These are phyloP conservation scores for Nerophis ophidion DNA, from an alignment of 2,113 vertebrate genomes.

Conservation along the genomic window DNA sequence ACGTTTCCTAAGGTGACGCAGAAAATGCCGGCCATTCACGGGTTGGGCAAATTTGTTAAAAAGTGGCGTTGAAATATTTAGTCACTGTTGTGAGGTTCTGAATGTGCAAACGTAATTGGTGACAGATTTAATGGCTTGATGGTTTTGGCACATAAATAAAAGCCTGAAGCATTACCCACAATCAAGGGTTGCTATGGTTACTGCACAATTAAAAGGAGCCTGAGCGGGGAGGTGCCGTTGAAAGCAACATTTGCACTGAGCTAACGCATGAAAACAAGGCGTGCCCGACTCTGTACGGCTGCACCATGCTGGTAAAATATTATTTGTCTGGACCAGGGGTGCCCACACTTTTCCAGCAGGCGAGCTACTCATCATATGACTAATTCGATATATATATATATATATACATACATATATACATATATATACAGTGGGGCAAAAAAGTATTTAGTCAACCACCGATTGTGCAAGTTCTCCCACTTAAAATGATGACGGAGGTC, in stretches of 20 bases:
- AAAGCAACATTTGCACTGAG: slow-evolving; percentile 62
- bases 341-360: no score
- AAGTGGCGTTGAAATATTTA: neutral
- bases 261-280: slow-evolving; percentile 52
- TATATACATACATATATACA: no score
- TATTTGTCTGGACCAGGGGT: no score
- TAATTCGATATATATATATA: no score
- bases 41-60: neutral
- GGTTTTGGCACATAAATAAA: slow-evolving; percentile 30
- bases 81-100: neutral
- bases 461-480: no score
- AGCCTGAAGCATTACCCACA: slow-evolving; percentile 18
- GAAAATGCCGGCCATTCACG: neutral
- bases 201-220: slow-evolving; percentile 23
- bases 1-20: no score
- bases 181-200: slow-evolving; percentile 35
- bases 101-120: slow-evolving; percentile 17
- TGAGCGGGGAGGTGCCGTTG: slow-evolving; percentile 30
- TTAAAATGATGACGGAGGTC: no score
- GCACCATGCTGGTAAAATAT: slow-evolving; percentile 39
- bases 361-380: no score
- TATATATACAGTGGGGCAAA: no score
- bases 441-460: no score
- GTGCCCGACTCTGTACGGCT: slow-evolving; percentile 30
- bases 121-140: slow-evolving; percentile 25